Conservation (phyloP, 2,888 invertebrate genomes). For the Melipona bicolor region DNA sequence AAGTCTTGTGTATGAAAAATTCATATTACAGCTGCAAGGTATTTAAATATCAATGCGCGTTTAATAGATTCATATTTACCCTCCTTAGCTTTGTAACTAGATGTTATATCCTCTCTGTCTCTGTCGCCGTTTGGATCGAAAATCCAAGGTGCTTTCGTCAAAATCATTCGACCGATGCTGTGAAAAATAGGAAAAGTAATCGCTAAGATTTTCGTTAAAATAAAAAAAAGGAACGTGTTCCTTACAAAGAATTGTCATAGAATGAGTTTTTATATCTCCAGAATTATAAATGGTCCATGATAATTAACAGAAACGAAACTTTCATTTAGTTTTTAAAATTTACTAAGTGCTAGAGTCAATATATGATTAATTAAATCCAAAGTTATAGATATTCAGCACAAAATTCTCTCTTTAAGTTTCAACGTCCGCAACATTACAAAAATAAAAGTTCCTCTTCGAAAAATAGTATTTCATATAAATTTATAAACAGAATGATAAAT, state of each 20-base stretch:
- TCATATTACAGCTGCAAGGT: background rate
- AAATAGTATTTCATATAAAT: too few species aligned
- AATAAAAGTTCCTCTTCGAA: too few species aligned
- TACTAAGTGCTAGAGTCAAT: too few species aligned
- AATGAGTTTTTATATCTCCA: background rate
- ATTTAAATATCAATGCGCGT: background rate
- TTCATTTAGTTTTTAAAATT: background rate
- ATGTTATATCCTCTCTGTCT: constrained; percentile 89
- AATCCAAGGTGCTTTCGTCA: constrained; percentile 90
- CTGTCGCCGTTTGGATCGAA: constrained; percentile 90
- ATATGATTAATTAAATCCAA: too few species aligned
- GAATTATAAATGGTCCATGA: background rate
- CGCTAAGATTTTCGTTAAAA: background rate
- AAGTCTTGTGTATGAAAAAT: background rate
- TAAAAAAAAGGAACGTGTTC: too few species aligned
- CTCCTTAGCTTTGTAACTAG: constrained; percentile 89
- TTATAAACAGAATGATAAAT: too few species aligned
- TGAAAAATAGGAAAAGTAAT: background rate
- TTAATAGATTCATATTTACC: constrained; percentile 80
- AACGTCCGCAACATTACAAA: too few species aligned
- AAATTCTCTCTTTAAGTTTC: too few species aligned
- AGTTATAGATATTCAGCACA: too few species aligned
- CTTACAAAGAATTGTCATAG: too few species aligned
- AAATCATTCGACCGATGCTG: constrained; percentile 90
- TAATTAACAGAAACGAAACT: background rate